These are phyloP conservation scores for Erannis defoliaria DNA, from an alignment of 2,888 invertebrate species.

Conservation along the genomic window DNA sequence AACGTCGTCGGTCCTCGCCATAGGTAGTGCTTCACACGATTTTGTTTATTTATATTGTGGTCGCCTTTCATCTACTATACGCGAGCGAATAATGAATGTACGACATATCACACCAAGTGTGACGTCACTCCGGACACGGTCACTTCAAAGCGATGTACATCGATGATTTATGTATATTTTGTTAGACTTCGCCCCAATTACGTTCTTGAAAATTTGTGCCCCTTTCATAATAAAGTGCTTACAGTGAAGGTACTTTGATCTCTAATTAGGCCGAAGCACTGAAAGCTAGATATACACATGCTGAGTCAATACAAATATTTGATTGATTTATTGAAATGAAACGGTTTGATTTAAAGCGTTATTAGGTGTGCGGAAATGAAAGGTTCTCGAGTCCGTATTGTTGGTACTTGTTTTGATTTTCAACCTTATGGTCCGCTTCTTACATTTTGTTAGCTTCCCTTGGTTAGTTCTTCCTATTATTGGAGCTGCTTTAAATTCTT, in stretches of 20 bases:
- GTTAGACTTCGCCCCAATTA: slow-evolving; percentile 80
- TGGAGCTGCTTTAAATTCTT: too few relatives aligned
- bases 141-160: slow-evolving; percentile 78
- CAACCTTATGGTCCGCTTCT: too few relatives aligned
- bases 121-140: slow-evolving; percentile 82
- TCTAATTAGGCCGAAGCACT: slow-evolving; percentile 73
- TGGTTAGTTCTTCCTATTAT: too few relatives aligned
- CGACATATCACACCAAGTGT: slow-evolving; percentile 72
- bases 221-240: slow-evolving; percentile 79
- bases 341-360: slow-evolving; percentile 16
- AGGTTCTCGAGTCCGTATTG: not conserved
- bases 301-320: slow-evolving; percentile 61
- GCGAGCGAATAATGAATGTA: slow-evolving; percentile 85
- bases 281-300: slow-evolving; percentile 56
- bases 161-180: slow-evolving; percentile 82
- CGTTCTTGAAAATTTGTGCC: slow-evolving; percentile 77
- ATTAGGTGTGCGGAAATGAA: slow-evolving; percentile 32
- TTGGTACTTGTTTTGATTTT: not conserved
- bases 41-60: slow-evolving; percentile 83
- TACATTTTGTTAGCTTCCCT: too few relatives aligned
- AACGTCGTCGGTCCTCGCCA: slow-evolving; percentile 65
- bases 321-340: slow-evolving; percentile 69
- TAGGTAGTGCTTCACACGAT: slow-evolving; percentile 72
- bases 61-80: slow-evolving; percentile 84
- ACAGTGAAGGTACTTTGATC: slow-evolving; percentile 75